Evolutionary conservation across 2,797 vertebrate genomes (phyloP).

Genomic region (Oryzias sinensis): DNA sequence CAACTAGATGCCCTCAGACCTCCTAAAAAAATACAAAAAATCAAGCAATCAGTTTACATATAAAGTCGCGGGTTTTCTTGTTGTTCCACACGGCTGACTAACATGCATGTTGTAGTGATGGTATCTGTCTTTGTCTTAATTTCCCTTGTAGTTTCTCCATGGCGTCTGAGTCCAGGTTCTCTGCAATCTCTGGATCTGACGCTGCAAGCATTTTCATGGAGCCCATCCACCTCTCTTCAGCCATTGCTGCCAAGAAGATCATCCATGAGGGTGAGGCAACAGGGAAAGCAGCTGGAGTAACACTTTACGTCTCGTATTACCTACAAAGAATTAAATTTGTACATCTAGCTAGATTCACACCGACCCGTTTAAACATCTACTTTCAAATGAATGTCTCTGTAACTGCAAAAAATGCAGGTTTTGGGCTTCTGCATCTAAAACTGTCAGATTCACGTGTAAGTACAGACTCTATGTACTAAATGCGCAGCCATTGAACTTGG

Average conservation of each 20-base stretch:
- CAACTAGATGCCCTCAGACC: too few relatives aligned
- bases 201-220: conserved; percentile 97
- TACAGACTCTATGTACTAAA: too few relatives aligned
- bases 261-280: conserved; percentile 87
- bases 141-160: conserved; percentile 60
- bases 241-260: conserved; percentile 92
- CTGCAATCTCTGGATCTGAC: conserved; percentile 85
- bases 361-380: too few relatives aligned
- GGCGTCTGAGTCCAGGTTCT: conserved; percentile 82
- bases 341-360: too few relatives aligned
- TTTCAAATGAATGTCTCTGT: too few relatives aligned
- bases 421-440: too few relatives aligned
- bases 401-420: too few relatives aligned
- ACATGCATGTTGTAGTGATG: neutral
- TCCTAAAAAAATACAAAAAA: too few relatives aligned
- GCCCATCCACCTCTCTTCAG: conserved; percentile 93
- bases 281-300: neutral
- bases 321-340: neutral
- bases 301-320: neutral
- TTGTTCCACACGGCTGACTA: neutral
- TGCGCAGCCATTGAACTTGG: too few relatives aligned
- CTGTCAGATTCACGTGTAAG: too few relatives aligned
- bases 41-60: too few relatives aligned
- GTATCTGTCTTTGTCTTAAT: neutral
- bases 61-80: too few relatives aligned